These are phyloP conservation scores for Spatulosminthurus flaviceps DNA, from an alignment of 2,888 invertebrate species.

Conservation along the genomic window DNA sequence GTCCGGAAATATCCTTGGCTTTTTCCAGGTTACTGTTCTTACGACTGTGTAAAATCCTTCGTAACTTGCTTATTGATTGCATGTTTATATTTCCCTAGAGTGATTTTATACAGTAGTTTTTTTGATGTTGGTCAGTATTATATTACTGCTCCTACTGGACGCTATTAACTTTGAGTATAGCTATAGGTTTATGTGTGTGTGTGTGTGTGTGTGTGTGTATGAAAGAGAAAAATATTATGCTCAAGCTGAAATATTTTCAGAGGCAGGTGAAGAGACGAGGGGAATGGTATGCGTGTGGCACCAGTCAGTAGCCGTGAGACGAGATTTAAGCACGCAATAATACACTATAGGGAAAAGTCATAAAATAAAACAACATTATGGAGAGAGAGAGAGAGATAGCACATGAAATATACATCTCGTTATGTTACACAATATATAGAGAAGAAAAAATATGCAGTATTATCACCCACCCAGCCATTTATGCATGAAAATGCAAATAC, in stretches of 20 bases:
- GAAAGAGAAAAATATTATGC: not conserved
- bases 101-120: no score
- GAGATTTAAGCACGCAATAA: conserved; percentile 20
- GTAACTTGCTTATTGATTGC: no score
- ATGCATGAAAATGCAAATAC: no score
- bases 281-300: conserved; percentile 22
- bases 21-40: no score
- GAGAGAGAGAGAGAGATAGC: conserved; percentile 19
- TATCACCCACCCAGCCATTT: no score
- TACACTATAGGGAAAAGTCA: conserved; percentile 12
- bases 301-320: conserved; percentile 23
- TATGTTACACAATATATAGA: not conserved
- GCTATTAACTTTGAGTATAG: no score
- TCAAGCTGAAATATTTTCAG: not conserved
- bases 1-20: no score
- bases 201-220: not conserved
- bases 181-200: not conserved
- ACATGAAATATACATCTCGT: not conserved
- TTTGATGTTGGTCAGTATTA: no score
- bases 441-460: no score
- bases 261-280: not conserved
- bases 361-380: not conserved
- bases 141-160: no score
- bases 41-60: no score
- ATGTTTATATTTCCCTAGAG: no score